These are phyloP conservation scores for Phthorimaea operculella DNA, from an alignment of 1,140 invertebrate species.

Conservation along the genomic window DNA sequence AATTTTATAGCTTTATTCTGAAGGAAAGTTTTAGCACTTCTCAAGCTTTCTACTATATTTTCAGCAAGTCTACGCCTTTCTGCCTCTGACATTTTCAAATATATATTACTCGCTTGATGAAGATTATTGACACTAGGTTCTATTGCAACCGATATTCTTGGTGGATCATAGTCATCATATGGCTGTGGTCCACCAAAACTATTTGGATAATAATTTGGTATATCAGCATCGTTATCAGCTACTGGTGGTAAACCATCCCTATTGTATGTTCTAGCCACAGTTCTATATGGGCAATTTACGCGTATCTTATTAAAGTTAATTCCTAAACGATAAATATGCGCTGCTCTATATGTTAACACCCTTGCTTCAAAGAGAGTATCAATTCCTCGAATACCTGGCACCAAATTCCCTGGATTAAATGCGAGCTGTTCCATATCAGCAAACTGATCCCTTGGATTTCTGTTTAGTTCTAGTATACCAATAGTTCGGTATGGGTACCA, in stretches of 20 bases:
- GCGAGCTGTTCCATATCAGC: constrained; percentile 87
- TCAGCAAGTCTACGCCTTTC: not conserved
- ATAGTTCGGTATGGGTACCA: constrained; percentile 81
- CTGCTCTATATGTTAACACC: constrained; percentile 86
- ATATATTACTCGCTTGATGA: not conserved
- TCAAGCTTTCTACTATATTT: constrained; percentile 12
- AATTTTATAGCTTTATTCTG: constrained; percentile 14
- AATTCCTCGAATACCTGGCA: constrained; percentile 83
- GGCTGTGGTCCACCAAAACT: constrained; percentile 83
- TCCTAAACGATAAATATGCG: constrained; percentile 87
- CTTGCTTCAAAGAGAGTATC: constrained; percentile 90
- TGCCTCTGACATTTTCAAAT: not conserved
- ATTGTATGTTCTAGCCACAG: constrained; percentile 69
- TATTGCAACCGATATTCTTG: constrained; percentile 60
- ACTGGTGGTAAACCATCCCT: constrained; percentile 81
- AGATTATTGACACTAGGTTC: constrained; percentile 49
- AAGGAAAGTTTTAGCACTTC: constrained; percentile 8
- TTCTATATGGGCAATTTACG: constrained; percentile 84
- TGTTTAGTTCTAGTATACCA: constrained; percentile 81
- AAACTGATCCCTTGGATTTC: constrained; percentile 85
- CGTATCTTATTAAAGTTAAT: constrained; percentile 86
- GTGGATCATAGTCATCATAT: constrained; percentile 26
- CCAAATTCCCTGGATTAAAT: constrained; percentile 83
- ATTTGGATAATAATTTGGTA: constrained; percentile 95
- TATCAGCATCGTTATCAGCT: constrained; percentile 75